Percentiles rank a stretch among this genome's conserved stretches.
Evolutionary conservation across 1,140 invertebrate species (phyloP).

Genomic region (Conus betulinus): DNA sequence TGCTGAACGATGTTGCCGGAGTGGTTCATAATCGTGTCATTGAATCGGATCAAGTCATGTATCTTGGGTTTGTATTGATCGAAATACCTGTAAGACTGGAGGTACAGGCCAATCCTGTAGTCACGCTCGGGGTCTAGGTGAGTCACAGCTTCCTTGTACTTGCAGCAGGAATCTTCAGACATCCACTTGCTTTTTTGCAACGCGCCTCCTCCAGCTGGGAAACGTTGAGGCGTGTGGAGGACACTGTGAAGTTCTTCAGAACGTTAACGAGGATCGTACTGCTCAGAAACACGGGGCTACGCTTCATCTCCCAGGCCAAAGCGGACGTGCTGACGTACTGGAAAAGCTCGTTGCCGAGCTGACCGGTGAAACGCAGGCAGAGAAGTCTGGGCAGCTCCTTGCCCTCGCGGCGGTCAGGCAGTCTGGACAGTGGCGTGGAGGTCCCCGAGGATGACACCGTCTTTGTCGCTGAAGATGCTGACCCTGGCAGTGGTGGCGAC

Average conservation of each 20-base stretch:
- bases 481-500: too few relatives aligned
- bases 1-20: conserved; percentile 37
- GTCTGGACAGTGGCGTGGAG: too few relatives aligned
- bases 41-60: conserved; percentile 52
- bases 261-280: conserved; percentile 28
- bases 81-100: conserved; percentile 65
- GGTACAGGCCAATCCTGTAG: conserved; percentile 46
- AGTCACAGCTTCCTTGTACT: conserved; percentile 45
- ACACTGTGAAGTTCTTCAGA: conserved; percentile 30
- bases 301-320: conserved; percentile 44
- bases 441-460: too few relatives aligned
- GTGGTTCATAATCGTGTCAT: conserved; percentile 32
- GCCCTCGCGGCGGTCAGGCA: not conserved
- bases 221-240: not conserved
- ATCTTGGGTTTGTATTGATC: conserved; percentile 39
- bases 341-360: conserved; percentile 62
- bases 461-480: too few relatives aligned
- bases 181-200: not conserved
- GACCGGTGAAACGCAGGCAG: conserved; percentile 50
- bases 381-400: conserved; percentile 15
- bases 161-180: conserved; percentile 37
- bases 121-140: conserved; percentile 41
- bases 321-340: conserved; percentile 57
- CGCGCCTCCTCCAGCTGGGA: not conserved
- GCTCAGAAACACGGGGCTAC: conserved; percentile 41